Base-by-base conservation (phyloP, 2,797 vertebrate genomes). In the Sebastes reedi region DNA sequence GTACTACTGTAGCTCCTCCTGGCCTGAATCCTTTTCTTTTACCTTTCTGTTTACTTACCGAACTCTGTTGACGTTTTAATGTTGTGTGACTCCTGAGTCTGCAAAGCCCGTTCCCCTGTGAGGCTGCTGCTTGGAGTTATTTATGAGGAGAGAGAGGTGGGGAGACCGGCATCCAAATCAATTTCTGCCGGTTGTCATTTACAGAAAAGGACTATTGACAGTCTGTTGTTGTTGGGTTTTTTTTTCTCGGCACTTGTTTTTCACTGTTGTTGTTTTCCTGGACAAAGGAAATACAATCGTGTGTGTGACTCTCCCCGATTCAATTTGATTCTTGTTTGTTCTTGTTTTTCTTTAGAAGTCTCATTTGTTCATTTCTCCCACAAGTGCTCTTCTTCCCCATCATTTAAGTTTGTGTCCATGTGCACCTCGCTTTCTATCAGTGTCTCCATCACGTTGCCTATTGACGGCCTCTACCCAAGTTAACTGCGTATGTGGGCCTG, bases 131-230 rank as follows among this genome's bases (percentile, higher is more conserved):
- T 78, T 18, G 20, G 69, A 79, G 64, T 70, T 87, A 74, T 90
- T 90, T 81, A 69, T 83, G 70, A 54, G 82, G 32, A 66, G n/a
- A 74, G 60, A 71, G 56, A 68, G 56, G 67, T 27, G 55, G 61
- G 29, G 46, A 36, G 62, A 75, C 59, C 0, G 0, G 16, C 75
- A 72, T 86, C 80, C 79, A 83, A 84, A 91, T 87, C 60, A 64
- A 87, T 91, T 79, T 72, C 77, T 81, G 52, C 62, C 39, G n/a
- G 67, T 82, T 81, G 72, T 87, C 85, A 71, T 72, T 64, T 75
- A 77, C 70, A 87, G 76, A 85, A 81, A 83, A 82, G 74, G 60
- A 85, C 80, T 85, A 82, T 82, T 77, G 80, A 83, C 74, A 64
- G 56, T 20, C 11, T 60, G 16, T 27, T 87, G 65, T 74, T 79